Percentiles rank a stretch among this genome's conserved stretches.
Evolutionary conservation across 2,888 invertebrate species (phyloP).

Genomic region (Crematogaster levior): DNA sequence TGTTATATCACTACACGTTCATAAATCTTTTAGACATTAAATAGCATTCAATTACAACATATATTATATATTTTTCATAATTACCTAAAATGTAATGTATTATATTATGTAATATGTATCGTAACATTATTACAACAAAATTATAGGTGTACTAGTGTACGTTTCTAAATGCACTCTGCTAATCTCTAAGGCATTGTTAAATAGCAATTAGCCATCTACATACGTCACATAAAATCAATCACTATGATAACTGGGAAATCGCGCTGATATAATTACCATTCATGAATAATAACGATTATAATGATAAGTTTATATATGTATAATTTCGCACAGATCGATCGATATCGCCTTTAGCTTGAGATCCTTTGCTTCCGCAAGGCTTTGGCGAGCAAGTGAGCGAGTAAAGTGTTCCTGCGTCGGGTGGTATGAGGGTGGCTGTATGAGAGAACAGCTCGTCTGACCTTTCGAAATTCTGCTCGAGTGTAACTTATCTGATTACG

Average conservation of each 20-base stretch:
- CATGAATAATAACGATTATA: not conserved
- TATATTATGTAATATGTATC: not conserved
- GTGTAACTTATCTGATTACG: constrained; percentile 51
- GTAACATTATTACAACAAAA: not conserved
- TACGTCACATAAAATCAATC: constrained; percentile 1
- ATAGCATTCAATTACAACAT: not conserved
- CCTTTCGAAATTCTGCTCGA: constrained; percentile 48
- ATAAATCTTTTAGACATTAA: not conserved
- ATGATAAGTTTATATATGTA: not conserved
- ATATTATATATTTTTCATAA: not conserved
- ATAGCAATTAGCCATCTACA: not conserved
- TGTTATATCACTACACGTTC: not conserved
- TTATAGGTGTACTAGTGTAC: not conserved
- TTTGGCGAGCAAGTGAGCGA: constrained; percentile 39
- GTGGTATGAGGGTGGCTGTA: constrained; percentile 21
- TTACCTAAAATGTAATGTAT: not conserved
- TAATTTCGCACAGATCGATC: constrained; percentile 10
- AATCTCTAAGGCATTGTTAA: not conserved
- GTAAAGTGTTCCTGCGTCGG: constrained; percentile 13
- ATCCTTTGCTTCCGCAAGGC: constrained; percentile 31
- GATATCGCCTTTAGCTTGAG: not conserved
- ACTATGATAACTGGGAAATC: not conserved
- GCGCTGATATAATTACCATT: not conserved
- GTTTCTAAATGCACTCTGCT: not conserved
- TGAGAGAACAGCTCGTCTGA: constrained; percentile 37